Conservation (phyloP, 2,113 vertebrate species). For the Corvus moneduloides region DNA sequence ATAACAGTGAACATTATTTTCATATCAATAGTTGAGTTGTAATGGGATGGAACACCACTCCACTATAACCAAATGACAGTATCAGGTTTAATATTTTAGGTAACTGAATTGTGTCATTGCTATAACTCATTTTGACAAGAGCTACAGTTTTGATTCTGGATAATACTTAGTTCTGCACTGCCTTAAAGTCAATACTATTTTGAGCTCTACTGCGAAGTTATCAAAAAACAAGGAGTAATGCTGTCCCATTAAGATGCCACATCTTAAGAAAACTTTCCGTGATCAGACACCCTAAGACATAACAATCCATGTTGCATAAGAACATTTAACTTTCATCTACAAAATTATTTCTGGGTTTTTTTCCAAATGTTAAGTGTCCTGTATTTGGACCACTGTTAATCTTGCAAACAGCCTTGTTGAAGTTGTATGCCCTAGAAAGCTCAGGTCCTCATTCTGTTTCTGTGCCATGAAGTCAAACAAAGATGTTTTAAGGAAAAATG, state of each 20-base stretch:
- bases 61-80: background rate
- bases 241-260: background rate
- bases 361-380: background rate
- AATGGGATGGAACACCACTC: background rate
- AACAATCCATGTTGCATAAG: background rate
- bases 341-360: background rate
- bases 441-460: background rate
- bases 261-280: background rate
- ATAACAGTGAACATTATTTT: background rate
- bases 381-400: background rate
- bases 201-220: background rate
- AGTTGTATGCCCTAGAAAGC: accelerated
- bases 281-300: too few species aligned
- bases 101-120: background rate
- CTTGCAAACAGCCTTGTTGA: background rate
- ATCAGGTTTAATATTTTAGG: background rate
- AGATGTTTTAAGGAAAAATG: background rate
- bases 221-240: background rate
- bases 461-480: background rate
- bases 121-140: background rate
- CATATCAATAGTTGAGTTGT: background rate
- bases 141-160: background rate
- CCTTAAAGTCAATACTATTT: background rate
- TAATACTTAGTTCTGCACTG: background rate
- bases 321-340: background rate